Conservation (phyloP, 2,888 invertebrate species). For the Tridacna gigas region DNA sequence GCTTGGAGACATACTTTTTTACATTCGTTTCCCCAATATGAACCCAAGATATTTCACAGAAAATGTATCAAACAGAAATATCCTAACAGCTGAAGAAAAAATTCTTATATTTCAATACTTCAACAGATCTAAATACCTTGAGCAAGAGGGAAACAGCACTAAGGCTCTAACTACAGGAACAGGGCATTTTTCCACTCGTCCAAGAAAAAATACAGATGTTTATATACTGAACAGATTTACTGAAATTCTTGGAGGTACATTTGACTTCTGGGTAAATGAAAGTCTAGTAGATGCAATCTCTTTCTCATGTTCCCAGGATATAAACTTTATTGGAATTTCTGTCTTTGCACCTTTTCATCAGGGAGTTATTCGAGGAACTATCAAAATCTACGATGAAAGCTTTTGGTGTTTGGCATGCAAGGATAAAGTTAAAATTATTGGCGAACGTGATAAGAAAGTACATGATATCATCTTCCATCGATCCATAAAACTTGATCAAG, state of each 20-base stretch:
- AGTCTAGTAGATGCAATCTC: conserved; percentile 56
- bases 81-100: conserved; percentile 87
- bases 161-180: conserved; percentile 1
- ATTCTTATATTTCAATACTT: conserved; percentile 72
- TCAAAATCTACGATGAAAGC: conserved; percentile 53
- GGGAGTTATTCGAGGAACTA: conserved; percentile 49
- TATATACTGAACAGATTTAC: conserved; percentile 42
- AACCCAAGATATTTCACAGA: conserved; percentile 87
- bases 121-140: conserved; percentile 10
- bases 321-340: conserved; percentile 48
- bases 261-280: conserved; percentile 65
- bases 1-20: conserved; percentile 66
- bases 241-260: conserved; percentile 52
- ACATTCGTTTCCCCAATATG: conserved; percentile 75
- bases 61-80: conserved; percentile 87
- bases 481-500: conserved; percentile 32
- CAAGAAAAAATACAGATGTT: conserved; percentile 36
- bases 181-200: conserved; percentile 31
- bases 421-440: conserved; percentile 36
- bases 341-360: conserved; percentile 52
- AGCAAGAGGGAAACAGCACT: not conserved
- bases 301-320: conserved; percentile 48
- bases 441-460: conserved; percentile 27
- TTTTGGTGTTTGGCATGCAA: conserved; percentile 37
- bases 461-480: conserved; percentile 45